Evolutionary conservation across 2,797 vertebrate species (phyloP), one percentile per base, ranked within the genome.

Genomic region (Phataginus tricuspis): DNA sequence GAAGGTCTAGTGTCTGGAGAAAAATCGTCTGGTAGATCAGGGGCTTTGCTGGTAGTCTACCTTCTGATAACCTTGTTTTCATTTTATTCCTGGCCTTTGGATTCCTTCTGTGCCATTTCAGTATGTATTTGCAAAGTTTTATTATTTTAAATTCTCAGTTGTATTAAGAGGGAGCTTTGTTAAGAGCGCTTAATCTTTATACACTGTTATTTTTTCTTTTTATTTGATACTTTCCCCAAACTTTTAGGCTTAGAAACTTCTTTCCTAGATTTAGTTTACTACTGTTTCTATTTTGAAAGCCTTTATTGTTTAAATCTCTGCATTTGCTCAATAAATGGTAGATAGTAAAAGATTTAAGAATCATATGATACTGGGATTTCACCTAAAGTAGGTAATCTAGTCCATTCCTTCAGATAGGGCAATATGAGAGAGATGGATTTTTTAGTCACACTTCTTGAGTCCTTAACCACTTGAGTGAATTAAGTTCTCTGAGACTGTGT

Each of bases 221-320:
- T 18, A 82, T 92, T 90, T 90, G 29, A 19, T 90, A 66, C 29
- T 80, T 69, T 57, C 16, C 5, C 61, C 18, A 72, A 53, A 82
- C 71, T 83, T 85, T 92, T 90, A 53, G 66, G 16, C 25, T 49
- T 92, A 86, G 51, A 74, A 93, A 93, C 39, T 37, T 6, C 55
- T 55, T 96, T 75, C 37, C n/a, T 90, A 27, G 25, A 51, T 69
- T 82, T 55, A 82, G 34, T 71, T 89, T 86, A 27, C 53, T 89
- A 91, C 45, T 27, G 4, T 64, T 88, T 86, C n/a, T 78, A n/a
- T 53, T 59, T 86, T 85, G 49, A 79, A 86, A 88, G 9, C 19
- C 14, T 94, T 95, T 72, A 63, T 96, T 63, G 12, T 75, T 77
- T 66, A 87, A 91, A 64, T 87, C 27, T 72, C 18, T 87, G 23